phyloP scores from a whole-genome alignment of 2,888 invertebrate genomes.

The Caenorhabditis sulstoni region DNA sequence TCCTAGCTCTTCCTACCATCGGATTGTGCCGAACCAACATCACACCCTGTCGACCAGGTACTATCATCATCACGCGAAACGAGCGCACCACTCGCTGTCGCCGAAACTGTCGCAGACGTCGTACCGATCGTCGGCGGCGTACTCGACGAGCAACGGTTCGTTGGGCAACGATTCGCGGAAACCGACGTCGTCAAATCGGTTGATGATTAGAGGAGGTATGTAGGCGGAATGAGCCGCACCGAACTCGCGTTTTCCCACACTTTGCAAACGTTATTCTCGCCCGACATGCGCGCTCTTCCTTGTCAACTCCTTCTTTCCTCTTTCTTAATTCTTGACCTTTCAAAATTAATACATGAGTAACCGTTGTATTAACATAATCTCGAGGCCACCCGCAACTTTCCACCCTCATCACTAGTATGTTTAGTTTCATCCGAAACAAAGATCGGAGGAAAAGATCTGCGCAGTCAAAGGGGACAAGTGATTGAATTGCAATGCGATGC shows the following conservation, averaged over 20 bases:
- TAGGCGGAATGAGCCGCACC: slow-evolving; percentile 2
- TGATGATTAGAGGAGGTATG: slow-evolving; percentile 60
- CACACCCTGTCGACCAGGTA: slow-evolving; percentile 48
- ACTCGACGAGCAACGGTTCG: slow-evolving; percentile 43
- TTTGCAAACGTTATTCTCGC: slow-evolving; percentile 40
- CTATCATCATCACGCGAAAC: slow-evolving; percentile 29
- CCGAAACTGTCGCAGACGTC: slow-evolving; percentile 56
- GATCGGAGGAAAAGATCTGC: slow-evolving; percentile 8
- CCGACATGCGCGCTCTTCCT: not conserved
- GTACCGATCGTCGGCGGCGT: slow-evolving; percentile 51
- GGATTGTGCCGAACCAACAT: slow-evolving; percentile 47
- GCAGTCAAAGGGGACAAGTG: slow-evolving; percentile 6
- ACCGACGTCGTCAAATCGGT: slow-evolving; percentile 37
- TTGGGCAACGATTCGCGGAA: slow-evolving; percentile 40
- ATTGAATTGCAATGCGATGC: slow-evolving; percentile 16
- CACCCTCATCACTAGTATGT: not conserved
- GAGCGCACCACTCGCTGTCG: slow-evolving; percentile 48
- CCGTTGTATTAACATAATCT: not conserved
- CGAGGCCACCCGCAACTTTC: slow-evolving; percentile 5
- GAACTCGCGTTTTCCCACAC: slow-evolving; percentile 34
- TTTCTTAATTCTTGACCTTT: slow-evolving; percentile 26
- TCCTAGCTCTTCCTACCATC: slow-evolving; percentile 54
- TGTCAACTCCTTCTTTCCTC: slow-evolving; percentile 10
- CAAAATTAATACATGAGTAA: not conserved
- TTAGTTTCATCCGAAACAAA: not conserved